Evolutionary conservation across 2,797 vertebrate genomes (phyloP).

Genomic region (Eospalax fontanierii): DNA sequence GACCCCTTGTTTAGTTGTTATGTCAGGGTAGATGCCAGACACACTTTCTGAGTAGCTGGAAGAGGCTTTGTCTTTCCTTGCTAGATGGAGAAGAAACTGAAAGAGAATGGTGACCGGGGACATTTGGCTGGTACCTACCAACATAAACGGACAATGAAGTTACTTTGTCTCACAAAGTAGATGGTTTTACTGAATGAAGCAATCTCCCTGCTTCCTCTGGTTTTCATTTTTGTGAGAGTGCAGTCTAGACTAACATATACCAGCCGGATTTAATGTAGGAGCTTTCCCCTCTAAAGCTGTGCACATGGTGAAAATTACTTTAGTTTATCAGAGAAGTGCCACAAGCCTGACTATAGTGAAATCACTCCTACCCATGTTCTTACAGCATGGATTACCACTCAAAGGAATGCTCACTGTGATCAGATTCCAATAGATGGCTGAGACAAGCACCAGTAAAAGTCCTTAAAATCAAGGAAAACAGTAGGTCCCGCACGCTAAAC

Average conservation of each 20-base stretch:
- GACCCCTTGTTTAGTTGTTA: constrained; percentile 20
- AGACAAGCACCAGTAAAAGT: constrained; percentile 15
- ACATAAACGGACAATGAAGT: constrained; percentile 26
- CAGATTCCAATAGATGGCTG: constrained; percentile 74
- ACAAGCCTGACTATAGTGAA: constrained; percentile 63
- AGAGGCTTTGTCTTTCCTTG: constrained; percentile 21
- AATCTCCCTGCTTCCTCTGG: not conserved
- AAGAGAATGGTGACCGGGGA: not conserved
- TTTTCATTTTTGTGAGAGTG: not conserved
- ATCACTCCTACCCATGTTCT: constrained; percentile 60
- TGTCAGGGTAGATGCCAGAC: not conserved
- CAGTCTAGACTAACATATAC: not conserved
- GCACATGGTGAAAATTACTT: constrained; percentile 73
- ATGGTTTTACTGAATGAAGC: constrained; percentile 56
- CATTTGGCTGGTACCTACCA: not conserved
- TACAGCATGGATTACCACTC: constrained; percentile 68
- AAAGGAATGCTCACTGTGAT: constrained; percentile 71
- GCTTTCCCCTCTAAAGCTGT: constrained; percentile 57
- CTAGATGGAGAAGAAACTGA: constrained; percentile 27
- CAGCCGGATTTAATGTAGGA: constrained; percentile 39
- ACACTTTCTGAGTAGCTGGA: not conserved
- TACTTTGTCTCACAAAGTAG: constrained; percentile 32
- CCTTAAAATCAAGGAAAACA: constrained; percentile 77
- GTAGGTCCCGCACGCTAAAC: constrained; percentile 59
- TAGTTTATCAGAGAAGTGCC: constrained; percentile 71